A percentile compares a stretch with the other conserved stretches of the same genome.
Evolutionary conservation across 2,113 vertebrate species (phyloP).

Genomic region (Zootoca vivipara): DNA sequence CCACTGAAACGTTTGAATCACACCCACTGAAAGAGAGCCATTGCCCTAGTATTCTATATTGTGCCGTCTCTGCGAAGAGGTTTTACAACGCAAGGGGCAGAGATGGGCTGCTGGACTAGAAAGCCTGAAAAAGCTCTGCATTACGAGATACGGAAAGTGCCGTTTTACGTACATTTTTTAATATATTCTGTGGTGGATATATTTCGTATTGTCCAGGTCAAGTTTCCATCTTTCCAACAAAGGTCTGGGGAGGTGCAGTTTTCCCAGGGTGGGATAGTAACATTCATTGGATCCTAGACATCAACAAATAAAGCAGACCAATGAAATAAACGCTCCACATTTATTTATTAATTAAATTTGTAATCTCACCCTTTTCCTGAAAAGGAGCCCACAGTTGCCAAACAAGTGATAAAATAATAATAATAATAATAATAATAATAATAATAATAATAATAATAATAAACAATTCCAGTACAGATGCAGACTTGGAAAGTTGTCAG

Average conservation of each 20-base stretch:
- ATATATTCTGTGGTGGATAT: constrained; percentile 69
- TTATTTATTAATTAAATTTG: background rate
- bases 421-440: background rate
- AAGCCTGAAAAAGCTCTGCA: background rate
- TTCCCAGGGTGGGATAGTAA: constrained; percentile 74
- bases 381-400: too few species aligned
- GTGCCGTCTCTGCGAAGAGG: background rate
- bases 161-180: constrained; percentile 83
- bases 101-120: background rate
- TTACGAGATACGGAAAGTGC: background rate
- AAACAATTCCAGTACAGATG: too few species aligned
- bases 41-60: background rate
- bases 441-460: too few species aligned
- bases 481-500: too few species aligned
- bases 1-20: background rate
- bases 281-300: constrained; percentile 81
- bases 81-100: background rate
- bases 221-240: constrained; percentile 78
- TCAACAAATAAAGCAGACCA: constrained; percentile 40
- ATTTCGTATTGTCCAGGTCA: constrained; percentile 80
- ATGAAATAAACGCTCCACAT: background rate
- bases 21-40: background rate
- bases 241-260: constrained; percentile 75
- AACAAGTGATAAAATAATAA: background rate
- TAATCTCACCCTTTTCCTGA: too few species aligned